Percentiles rank a stretch among this genome's conserved stretches.
phyloP scores from a whole-genome alignment of 2,113 vertebrate species.

The Mustela lutreola region DNA sequence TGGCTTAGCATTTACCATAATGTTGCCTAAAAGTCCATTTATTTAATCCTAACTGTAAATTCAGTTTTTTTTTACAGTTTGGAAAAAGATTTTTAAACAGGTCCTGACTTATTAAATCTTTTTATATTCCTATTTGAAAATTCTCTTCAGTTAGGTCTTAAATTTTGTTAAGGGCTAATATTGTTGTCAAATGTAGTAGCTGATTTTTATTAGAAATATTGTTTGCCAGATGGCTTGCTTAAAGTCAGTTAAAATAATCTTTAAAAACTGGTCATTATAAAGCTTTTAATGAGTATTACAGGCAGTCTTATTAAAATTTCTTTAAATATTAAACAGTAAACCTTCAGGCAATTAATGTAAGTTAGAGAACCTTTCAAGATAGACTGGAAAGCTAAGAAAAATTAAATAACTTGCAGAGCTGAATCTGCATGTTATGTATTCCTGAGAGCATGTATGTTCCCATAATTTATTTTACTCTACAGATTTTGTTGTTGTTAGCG shows the following conservation, averaged over 20 bases:
- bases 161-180: conserved; percentile 77
- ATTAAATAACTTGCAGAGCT: conserved; percentile 50
- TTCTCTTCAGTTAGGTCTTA: conserved; percentile 70
- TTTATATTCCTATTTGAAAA: conserved; percentile 78
- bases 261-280: conserved; percentile 82
- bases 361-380: conserved; percentile 63
- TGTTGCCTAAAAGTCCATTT: conserved; percentile 67
- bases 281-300: conserved; percentile 78
- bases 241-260: conserved; percentile 86
- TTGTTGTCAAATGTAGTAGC: conserved; percentile 79
- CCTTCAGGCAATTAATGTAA: conserved; percentile 75
- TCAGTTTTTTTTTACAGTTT: conserved; percentile 68
- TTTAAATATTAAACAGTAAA: conserved; percentile 77
- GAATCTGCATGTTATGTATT: conserved; percentile 45
- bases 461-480: conserved; percentile 50
- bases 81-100: conserved; percentile 76
- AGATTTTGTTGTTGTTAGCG: conserved; percentile 24
- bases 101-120: conserved; percentile 71
- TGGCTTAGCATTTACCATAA: conserved; percentile 26
- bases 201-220: conserved; percentile 85
- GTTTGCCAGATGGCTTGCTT: conserved; percentile 85
- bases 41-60: conserved; percentile 73
- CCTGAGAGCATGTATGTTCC: background rate
- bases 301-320: conserved; percentile 80
- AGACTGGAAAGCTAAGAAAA: conserved; percentile 64